Evolutionary conservation across 2,888 invertebrate species (phyloP).

Genomic region (Nysson spinosus): DNA sequence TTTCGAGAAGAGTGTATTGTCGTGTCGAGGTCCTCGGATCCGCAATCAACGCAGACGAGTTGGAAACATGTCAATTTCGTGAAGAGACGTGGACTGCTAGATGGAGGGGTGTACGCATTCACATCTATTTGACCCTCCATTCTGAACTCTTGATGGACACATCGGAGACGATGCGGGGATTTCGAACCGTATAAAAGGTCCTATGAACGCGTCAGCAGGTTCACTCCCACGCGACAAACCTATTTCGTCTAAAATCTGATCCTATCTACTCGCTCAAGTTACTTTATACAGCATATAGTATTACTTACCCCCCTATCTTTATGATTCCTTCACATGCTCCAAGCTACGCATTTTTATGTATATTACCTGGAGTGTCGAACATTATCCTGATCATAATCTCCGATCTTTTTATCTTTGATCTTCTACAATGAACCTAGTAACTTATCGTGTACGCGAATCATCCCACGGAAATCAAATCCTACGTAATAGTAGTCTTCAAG

Average conservation of each 20-base stretch:
- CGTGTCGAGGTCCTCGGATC: constrained; percentile 66
- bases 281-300: constrained; percentile 17
- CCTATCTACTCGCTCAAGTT: constrained; percentile 26
- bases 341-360: no score
- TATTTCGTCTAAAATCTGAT: constrained; percentile 62
- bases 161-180: constrained; percentile 35
- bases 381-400: no score
- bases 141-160: constrained; percentile 40
- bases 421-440: no score
- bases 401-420: no score
- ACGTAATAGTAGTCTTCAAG: no score
- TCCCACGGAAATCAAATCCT: no score
- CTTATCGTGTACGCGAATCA: no score
- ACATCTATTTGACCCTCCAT: constrained; percentile 45
- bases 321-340: no score
- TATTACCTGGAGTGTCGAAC: no score
- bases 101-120: constrained; percentile 53
- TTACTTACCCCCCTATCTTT: no score
- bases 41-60: constrained; percentile 68
- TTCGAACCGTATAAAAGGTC: constrained; percentile 59
- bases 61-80: constrained; percentile 63
- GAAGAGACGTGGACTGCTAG: constrained; percentile 49
- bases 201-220: constrained; percentile 59
- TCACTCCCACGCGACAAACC: constrained; percentile 65
- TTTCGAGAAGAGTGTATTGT: constrained; percentile 70